Evolutionary conservation across 2,113 vertebrate genomes (phyloP).

Genomic region (Grammomys surdaster): DNA sequence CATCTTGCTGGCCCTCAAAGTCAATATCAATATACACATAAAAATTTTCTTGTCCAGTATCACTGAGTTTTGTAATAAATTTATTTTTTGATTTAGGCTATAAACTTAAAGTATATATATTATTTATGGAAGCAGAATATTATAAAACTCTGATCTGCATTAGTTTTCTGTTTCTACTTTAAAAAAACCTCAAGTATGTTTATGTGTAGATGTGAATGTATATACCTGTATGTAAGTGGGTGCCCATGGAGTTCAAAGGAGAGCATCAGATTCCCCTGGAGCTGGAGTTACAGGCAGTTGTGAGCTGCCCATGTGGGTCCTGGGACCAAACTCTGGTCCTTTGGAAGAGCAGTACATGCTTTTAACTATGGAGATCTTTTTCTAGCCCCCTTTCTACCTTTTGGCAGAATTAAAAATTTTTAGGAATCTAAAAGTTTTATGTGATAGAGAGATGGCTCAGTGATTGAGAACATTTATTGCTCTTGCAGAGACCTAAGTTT

Average conservation of each 20-base stretch:
- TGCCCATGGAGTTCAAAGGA: not conserved
- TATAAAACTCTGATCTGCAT: conserved; percentile 19
- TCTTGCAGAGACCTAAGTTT: not conserved
- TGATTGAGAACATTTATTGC: not conserved
- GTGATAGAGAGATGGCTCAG: not conserved
- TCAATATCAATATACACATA: conserved; percentile 11
- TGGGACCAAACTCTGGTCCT: not conserved
- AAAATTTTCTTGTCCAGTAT: conserved; percentile 34
- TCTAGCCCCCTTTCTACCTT: not conserved
- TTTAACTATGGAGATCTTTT: not conserved
- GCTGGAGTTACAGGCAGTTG: not conserved
- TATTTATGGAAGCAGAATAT: conserved; percentile 45
- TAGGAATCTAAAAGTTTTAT: not conserved
- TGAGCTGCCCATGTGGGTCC: not conserved
- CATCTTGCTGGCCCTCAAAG: not conserved
- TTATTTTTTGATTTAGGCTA: conserved; percentile 61
- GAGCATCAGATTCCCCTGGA: not conserved
- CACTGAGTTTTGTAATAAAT: conserved; percentile 24
- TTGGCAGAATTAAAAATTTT: conserved; percentile 52
- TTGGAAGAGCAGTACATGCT: not conserved
- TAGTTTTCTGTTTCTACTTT: conserved; percentile 24
- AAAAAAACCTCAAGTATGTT: not conserved
- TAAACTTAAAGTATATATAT: conserved; percentile 58
- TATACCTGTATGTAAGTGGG: not conserved
- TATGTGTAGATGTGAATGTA: not conserved